Evolutionary conservation across 2,797 vertebrate genomes (phyloP).

Genomic region (Centropyge bicolor): DNA sequence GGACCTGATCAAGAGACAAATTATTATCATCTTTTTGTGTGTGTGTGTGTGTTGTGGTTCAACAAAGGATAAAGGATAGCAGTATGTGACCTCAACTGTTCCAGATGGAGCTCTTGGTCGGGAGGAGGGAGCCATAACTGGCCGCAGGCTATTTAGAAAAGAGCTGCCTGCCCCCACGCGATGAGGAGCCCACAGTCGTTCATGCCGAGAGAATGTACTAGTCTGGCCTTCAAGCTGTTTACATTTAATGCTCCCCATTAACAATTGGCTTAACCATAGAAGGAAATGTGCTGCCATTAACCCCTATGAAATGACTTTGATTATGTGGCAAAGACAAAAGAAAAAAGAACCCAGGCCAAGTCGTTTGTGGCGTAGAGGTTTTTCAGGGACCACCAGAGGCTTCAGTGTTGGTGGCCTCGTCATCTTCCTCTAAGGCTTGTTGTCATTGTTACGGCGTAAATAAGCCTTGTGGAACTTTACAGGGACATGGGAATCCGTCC

Average conservation of each 20-base stretch:
- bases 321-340: conserved; percentile 54
- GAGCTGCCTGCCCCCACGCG: conserved; percentile 60
- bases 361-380: conserved; percentile 49
- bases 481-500: conserved; percentile 1
- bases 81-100: conserved; percentile 72
- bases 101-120: conserved; percentile 72
- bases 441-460: conserved; percentile 42
- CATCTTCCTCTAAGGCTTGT: conserved; percentile 15
- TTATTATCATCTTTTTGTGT: conserved; percentile 27
- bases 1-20: conserved; percentile 25
- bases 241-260: conserved; percentile 73
- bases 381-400: conserved; percentile 47
- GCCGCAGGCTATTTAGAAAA: conserved; percentile 72
- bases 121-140: conserved; percentile 63
- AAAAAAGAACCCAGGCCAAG: conserved; percentile 34
- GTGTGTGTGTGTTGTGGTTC: conserved; percentile 65
- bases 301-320: conserved; percentile 59
- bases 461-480: conserved; percentile 24
- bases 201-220: conserved; percentile 76
- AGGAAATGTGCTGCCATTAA: conserved; percentile 64
- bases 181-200: conserved; percentile 63
- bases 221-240: conserved; percentile 73
- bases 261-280: conserved; percentile 70
- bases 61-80: conserved; percentile 64
- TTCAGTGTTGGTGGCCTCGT: conserved; percentile 54